A percentile compares a stretch with the other conserved stretches of the same genome.
Conservation (phyloP, 92 coral and sea anemone genomes). For the Porites cylindrica region DNA sequence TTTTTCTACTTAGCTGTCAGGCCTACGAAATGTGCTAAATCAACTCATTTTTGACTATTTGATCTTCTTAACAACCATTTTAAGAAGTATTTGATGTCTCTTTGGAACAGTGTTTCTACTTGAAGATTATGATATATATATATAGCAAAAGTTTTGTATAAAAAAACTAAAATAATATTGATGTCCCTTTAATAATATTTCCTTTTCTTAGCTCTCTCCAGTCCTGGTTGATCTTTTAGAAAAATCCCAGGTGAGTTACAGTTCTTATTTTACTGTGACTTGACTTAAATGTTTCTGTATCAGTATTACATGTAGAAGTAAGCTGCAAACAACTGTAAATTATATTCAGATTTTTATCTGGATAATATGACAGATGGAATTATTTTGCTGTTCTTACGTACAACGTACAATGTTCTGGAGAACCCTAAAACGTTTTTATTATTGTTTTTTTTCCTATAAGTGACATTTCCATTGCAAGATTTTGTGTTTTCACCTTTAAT, state of each 20-base stretch:
- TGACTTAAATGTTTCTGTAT: too few species aligned
- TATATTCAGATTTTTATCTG: too few species aligned
- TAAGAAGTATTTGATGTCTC: neutral
- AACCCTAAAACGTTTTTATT: neutral
- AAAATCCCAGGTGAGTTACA: slow-evolving; percentile 78
- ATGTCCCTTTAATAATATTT: neutral
- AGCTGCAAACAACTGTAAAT: too few species aligned
- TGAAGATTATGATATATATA: too few species aligned
- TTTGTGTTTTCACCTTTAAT: neutral
- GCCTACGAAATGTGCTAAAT: slow-evolving; percentile 2
- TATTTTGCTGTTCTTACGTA: too few species aligned
- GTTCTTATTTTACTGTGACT: too few species aligned
- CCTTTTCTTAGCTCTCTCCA: slow-evolving; percentile 89
- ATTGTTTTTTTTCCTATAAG: neutral
- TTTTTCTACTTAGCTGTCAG: neutral
- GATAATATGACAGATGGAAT: too few species aligned
- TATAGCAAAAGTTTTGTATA: neutral
- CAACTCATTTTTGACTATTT: neutral
- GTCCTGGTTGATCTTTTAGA: slow-evolving; percentile 94
- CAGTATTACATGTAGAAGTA: too few species aligned
- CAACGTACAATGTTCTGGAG: too few species aligned
- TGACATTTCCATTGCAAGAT: neutral
- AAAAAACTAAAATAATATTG: neutral
- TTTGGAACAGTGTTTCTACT: neutral
- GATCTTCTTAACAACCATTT: neutral